Evolutionary conservation across 1,140 invertebrate genomes (phyloP).

Genomic region (Bicyclus anynana): DNA sequence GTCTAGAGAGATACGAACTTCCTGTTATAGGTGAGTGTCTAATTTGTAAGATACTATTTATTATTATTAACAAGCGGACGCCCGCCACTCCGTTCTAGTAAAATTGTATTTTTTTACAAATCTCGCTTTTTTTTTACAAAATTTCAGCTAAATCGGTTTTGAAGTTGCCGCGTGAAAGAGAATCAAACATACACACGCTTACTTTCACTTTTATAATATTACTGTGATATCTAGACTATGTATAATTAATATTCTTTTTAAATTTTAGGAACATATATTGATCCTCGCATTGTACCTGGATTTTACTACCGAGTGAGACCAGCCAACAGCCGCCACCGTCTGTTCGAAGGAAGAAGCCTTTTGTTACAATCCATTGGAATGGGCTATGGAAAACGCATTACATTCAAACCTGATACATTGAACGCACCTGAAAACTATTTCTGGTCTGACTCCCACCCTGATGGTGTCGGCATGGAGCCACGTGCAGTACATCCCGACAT

Average conservation of each 20-base stretch:
- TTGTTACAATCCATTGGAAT: constrained; percentile 82
- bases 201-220: no score
- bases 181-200: no score
- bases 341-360: constrained; percentile 82
- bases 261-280: constrained; percentile 83
- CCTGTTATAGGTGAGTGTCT: constrained; percentile 82
- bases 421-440: constrained; percentile 84
- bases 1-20: constrained; percentile 83
- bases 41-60: no score
- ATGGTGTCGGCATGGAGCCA: constrained; percentile 84
- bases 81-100: no score
- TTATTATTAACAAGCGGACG: no score
- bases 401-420: constrained; percentile 82
- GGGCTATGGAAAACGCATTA: constrained; percentile 87
- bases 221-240: no score
- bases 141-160: no score
- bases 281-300: constrained; percentile 84
- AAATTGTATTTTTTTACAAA: no score
- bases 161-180: no score
- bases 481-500: constrained; percentile 81
- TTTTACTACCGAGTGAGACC: constrained; percentile 85
- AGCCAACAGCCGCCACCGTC: constrained; percentile 78
- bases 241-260: constrained; percentile 19
- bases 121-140: no score
- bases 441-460: constrained; percentile 87